Evolutionary conservation across 2,888 invertebrate species (phyloP).

Genomic region (Molorchus minor): DNA sequence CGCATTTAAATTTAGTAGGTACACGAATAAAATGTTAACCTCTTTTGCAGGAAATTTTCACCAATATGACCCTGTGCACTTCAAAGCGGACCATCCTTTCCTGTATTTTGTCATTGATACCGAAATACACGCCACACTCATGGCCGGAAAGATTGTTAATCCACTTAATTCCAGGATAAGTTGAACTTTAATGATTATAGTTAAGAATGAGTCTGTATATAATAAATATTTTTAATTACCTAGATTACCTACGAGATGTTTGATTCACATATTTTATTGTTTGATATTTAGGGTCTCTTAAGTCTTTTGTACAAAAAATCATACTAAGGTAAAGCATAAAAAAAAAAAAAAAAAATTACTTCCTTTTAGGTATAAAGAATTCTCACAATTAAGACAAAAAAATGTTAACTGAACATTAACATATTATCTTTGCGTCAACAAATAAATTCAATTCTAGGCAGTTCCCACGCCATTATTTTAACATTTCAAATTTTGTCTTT

Average conservation of each 20-base stretch:
- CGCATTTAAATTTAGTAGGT: constrained; percentile 7
- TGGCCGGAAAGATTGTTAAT: constrained; percentile 85
- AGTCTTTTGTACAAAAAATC: too few relatives aligned
- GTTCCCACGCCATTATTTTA: too few relatives aligned
- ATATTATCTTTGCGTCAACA: too few relatives aligned
- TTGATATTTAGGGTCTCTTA: too few relatives aligned
- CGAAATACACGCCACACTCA: constrained; percentile 79
- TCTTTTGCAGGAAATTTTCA: constrained; percentile 60
- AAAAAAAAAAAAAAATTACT: neutral
- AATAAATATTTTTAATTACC: constrained; percentile 21
- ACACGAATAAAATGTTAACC: constrained; percentile 24
- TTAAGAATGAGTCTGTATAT: constrained; percentile 17
- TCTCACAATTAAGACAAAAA: too few relatives aligned
- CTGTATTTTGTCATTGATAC: constrained; percentile 86
- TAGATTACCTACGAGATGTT: too few relatives aligned
- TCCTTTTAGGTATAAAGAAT: too few relatives aligned
- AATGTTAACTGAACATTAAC: too few relatives aligned
- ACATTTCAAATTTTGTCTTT: too few relatives aligned
- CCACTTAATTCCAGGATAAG: constrained; percentile 83
- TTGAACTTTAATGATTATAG: constrained; percentile 58
- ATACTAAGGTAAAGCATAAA: neutral
- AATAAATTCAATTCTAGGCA: too few relatives aligned
- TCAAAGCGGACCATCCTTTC: constrained; percentile 84
- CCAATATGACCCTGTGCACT: constrained; percentile 69
- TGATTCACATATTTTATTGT: constrained; percentile 1